These are phyloP conservation scores for Myrmophylax atrothorax DNA, from an alignment of 2,113 vertebrate species.

Conservation along the genomic window DNA sequence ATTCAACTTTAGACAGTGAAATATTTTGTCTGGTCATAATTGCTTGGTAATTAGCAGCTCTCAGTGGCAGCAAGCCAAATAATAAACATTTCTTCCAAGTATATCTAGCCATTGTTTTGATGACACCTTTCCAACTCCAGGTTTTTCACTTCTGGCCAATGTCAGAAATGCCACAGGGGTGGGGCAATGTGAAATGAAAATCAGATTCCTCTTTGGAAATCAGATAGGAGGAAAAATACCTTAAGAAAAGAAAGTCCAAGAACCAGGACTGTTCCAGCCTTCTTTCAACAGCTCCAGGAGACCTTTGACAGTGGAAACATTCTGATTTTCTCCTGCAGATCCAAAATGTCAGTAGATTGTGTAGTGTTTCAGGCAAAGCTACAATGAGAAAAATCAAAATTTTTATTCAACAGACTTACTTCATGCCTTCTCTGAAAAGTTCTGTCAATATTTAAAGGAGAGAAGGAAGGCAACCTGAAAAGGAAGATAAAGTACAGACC, in stretches of 20 bases:
- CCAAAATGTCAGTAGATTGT: background rate
- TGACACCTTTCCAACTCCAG: constrained; percentile 30
- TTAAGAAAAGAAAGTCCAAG: background rate
- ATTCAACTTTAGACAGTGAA: background rate
- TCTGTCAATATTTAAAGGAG: background rate
- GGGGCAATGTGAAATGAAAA: background rate
- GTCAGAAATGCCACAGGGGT: background rate
- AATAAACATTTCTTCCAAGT: constrained; percentile 36
- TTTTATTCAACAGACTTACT: background rate
- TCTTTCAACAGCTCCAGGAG: constrained; percentile 1
- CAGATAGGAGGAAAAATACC: background rate
- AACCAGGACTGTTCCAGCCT: background rate
- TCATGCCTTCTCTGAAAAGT: background rate
- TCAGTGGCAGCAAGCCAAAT: background rate
- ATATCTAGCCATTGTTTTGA: constrained; percentile 47
- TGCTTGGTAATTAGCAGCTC: constrained; percentile 43
- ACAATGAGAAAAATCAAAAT: background rate
- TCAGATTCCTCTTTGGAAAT: background rate
- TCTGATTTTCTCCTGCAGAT: background rate
- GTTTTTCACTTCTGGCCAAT: background rate
- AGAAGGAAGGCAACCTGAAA: background rate
- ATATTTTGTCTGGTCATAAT: constrained; percentile 23
- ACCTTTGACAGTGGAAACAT: background rate
- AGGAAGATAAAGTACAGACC: background rate
- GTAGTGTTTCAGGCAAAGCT: background rate